Base-by-base conservation (phyloP, 2,797 vertebrate species). In the Megalops cyprinoides region DNA sequence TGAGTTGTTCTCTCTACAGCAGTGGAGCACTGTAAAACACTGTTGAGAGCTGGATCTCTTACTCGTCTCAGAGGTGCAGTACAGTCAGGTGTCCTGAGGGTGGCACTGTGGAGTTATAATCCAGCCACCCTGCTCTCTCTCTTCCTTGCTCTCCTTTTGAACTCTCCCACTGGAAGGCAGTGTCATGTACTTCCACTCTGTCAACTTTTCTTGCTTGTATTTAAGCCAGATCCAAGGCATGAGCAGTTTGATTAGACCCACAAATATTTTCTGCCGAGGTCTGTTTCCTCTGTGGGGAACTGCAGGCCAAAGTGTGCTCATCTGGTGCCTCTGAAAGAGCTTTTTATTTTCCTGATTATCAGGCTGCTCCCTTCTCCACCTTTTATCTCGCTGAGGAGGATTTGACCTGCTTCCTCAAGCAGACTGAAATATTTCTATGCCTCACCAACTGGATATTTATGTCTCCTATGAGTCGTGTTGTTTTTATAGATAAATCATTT, bases 341-440 rank as follows among this genome's bases (percentile, higher is more conserved):
- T 10, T 42, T 71, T 44, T n/a, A n/a, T n/a, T n/a, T n/a, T n/a
- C n/a, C n/a, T n/a, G n/a, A n/a, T n/a, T n/a, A n/a, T n/a, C n/a
- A n/a, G n/a, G n/a, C n/a, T n/a, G n/a, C n/a, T n/a, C 39, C 20
- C 67, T 20, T 39, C 18, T 44, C 12, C n/a, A 9, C 9, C 67
- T 39, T 6, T 71, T 71, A n/a, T 71, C 8, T 44, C 39, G 71
- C 23, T 12, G 42, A 53, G 39, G 31, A 78, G 23, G 28, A 46
- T 78, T 78, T 48, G 65, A 65, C 20, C 25, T 15, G 25, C 28
- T n/a, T 25, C 4, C 53, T 55, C 7, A 39, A 51, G 31, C 44
- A 34, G 14, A 71, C 9, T 46, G 42, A 73, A 73, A 23, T 87
- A 88, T 79, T 90, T 85, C 88, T 86, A 74, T 15, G 73, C 55